Evolutionary conservation across 2,888 invertebrate species (phyloP).

Genomic region (Labia minor): DNA sequence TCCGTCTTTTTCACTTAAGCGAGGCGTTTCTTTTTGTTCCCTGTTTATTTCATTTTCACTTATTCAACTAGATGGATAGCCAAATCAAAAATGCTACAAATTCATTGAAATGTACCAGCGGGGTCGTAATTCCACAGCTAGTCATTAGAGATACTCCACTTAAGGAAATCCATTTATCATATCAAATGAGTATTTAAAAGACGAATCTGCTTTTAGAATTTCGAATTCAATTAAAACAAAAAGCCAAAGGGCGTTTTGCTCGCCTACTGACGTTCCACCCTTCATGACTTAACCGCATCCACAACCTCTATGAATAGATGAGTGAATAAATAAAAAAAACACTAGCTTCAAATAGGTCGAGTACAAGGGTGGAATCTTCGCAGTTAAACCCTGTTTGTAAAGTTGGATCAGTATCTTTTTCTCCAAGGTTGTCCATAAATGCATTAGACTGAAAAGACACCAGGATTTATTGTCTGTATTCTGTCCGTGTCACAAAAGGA

Average conservation of each 20-base stretch:
- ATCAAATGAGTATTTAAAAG: background rate
- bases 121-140: background rate
- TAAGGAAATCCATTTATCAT: slow-evolving; percentile 2
- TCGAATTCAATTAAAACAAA: background rate
- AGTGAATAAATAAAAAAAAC: background rate
- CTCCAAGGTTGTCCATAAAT: background rate
- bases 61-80: background rate
- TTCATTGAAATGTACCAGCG: background rate
- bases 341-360: background rate
- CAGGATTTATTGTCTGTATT: background rate
- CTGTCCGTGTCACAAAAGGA: background rate
- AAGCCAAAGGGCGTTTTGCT: background rate
- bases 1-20: background rate
- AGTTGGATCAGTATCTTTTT: background rate
- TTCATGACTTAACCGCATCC: background rate
- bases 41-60: background rate
- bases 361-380: background rate
- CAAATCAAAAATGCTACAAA: background rate
- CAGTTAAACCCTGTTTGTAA: background rate
- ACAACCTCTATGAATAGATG: background rate
- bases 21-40: background rate
- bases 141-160: background rate
- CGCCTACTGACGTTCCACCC: background rate
- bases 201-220: background rate
- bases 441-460: background rate